phyloP scores from a whole-genome alignment of 2,888 invertebrate genomes.

The Drosophila dives region DNA sequence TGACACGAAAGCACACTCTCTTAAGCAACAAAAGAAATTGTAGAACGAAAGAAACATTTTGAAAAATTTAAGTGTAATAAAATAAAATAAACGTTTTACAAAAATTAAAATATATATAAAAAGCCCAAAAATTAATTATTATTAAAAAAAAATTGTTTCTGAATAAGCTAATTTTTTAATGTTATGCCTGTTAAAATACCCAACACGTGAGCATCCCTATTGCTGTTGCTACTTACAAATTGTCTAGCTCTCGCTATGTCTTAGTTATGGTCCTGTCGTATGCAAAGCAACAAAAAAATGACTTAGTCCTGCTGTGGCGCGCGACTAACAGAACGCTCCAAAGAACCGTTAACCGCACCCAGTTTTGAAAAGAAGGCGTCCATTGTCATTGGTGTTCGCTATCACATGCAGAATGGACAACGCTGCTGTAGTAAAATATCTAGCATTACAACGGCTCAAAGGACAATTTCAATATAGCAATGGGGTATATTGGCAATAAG shows the following conservation, averaged over 20 bases:
- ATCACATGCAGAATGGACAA: constrained; percentile 41
- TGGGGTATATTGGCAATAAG: constrained; percentile 3
- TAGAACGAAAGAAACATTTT: not conserved
- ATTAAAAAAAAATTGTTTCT: not conserved
- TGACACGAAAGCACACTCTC: not conserved
- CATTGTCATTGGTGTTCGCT: constrained; percentile 68
- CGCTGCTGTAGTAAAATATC: constrained; percentile 46
- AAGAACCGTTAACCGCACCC: constrained; percentile 58
- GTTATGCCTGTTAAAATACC: not conserved
- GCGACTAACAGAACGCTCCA: constrained; percentile 44
- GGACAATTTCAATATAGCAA: not conserved
- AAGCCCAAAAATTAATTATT: not conserved
- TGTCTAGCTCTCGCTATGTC: not conserved
- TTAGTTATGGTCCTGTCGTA: constrained; percentile 39
- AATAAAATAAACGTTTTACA: not conserved
- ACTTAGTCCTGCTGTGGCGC: constrained; percentile 63
- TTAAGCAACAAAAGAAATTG: not conserved
- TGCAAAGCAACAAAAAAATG: constrained; percentile 58
- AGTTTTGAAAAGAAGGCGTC: constrained; percentile 45
- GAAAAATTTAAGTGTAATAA: not conserved
- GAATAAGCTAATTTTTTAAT: not conserved
- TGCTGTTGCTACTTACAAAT: constrained; percentile 13
- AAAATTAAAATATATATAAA: not conserved
- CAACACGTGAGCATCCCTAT: not conserved
- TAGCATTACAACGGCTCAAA: constrained; percentile 45